These are phyloP conservation scores for Rhinolophus ferrumequinum DNA, from an alignment of 2,113 vertebrate species.

Conservation along the genomic window DNA sequence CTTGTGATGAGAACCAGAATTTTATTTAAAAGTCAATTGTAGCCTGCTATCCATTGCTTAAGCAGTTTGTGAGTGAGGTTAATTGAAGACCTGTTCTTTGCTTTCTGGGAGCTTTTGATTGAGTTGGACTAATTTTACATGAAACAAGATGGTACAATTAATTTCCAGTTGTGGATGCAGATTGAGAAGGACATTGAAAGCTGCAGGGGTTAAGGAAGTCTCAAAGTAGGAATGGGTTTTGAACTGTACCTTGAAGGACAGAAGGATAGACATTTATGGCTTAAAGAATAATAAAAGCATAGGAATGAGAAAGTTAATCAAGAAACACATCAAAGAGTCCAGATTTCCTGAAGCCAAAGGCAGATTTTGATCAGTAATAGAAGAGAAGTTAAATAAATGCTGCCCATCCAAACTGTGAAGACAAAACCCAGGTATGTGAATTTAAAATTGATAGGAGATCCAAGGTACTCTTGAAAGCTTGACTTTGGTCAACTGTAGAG, in stretches of 20 bases:
- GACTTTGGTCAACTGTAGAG: neutral
- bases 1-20: constrained; percentile 1
- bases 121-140: constrained; percentile 19
- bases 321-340: neutral
- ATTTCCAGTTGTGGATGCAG: neutral
- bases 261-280: neutral
- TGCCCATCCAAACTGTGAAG: neutral
- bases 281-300: neutral
- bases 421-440: neutral
- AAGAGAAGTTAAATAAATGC: neutral
- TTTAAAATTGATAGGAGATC: neutral
- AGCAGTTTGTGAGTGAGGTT: neutral
- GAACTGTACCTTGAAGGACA: neutral
- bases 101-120: constrained; percentile 34
- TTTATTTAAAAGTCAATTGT: constrained; percentile 17
- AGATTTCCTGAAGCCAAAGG: neutral
- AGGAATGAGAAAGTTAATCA: neutral
- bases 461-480: neutral
- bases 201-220: neutral
- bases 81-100: neutral
- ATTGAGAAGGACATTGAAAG: constrained; percentile 25
- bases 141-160: neutral
- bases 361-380: neutral
- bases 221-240: neutral
- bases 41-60: neutral